Evolutionary conservation across 2,888 invertebrate genomes (phyloP).

Genomic region (Zelleria hepariella): DNA sequence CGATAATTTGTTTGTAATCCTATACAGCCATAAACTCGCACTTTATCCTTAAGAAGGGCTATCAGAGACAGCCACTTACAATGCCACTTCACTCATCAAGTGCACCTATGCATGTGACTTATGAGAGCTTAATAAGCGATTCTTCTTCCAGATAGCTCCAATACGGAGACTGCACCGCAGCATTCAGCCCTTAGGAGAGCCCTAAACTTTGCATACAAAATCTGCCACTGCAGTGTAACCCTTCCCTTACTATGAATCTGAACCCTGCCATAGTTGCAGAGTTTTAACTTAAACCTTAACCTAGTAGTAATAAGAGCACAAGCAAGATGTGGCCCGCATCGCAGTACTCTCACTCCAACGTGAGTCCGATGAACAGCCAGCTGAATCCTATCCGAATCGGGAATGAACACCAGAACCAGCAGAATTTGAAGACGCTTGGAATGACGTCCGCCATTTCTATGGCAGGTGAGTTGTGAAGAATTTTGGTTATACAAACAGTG

Average conservation of each 20-base stretch:
- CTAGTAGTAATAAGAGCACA: background rate
- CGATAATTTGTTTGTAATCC: too few relatives aligned
- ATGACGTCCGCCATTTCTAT: constrained; percentile 96
- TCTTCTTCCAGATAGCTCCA: background rate
- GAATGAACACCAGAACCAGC: constrained; percentile 66
- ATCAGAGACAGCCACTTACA: too few relatives aligned
- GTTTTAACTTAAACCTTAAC: background rate
- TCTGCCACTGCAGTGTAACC: too few relatives aligned
- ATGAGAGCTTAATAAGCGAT: background rate
- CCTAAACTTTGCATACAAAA: background rate
- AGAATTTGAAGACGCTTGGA: constrained; percentile 79
- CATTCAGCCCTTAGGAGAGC: background rate
- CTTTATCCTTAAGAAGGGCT: too few relatives aligned
- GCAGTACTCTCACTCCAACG: constrained; percentile 56
- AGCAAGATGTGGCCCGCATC: constrained; percentile 72
- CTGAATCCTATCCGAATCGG: constrained; percentile 25
- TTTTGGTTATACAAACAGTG: background rate
- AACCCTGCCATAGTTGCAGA: background rate
- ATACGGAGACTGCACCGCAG: background rate
- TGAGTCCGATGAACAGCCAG: constrained; percentile 28
- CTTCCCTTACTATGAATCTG: too few relatives aligned
- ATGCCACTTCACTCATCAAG: too few relatives aligned
- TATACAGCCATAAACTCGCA: too few relatives aligned
- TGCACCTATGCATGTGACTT: too few relatives aligned
- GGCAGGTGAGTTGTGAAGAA: constrained; percentile 71